Evolutionary conservation across 2,113 vertebrate species (phyloP).

Genomic region (Manacus vitellinus): DNA sequence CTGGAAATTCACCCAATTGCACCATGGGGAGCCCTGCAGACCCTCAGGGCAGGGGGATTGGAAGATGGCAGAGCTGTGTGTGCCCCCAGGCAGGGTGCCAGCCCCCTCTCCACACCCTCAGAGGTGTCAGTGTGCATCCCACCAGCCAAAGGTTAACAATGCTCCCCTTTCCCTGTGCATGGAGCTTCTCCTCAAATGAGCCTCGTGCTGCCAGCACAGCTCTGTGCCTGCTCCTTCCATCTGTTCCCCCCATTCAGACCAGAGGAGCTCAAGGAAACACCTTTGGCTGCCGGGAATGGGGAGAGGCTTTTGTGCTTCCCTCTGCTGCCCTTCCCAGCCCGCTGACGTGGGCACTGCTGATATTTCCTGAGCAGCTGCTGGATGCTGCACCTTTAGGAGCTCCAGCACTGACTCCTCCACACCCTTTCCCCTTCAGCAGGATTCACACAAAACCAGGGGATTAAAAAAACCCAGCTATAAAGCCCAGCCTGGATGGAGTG

Average conservation of each 20-base stretch:
- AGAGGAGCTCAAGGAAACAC: conserved; percentile 53
- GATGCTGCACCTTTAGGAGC: conserved; percentile 25
- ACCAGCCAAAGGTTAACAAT: not conserved
- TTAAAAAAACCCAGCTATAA: not conserved
- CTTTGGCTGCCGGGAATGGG: conserved; percentile 16
- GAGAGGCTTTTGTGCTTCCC: not conserved
- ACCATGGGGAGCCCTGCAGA: not conserved
- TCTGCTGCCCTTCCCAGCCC: not conserved
- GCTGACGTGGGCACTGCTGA: not conserved
- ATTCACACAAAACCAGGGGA: not conserved
- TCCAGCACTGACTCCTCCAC: conserved; percentile 11
- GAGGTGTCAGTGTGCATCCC: accelerated
- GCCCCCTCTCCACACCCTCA: not conserved
- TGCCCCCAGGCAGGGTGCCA: not conserved
- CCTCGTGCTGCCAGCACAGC: not conserved
- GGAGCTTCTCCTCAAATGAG: not conserved
- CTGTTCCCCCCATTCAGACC: not conserved
- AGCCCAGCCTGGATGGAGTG: not conserved
- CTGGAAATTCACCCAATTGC: not conserved
- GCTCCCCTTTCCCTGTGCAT: not conserved
- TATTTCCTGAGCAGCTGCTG: conserved; percentile 65
- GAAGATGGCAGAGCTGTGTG: not conserved
- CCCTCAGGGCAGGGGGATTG: not conserved
- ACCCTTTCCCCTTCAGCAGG: conserved; percentile 51
- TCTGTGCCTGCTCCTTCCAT: conserved; percentile 9